Conservation (phyloP, 2,888 invertebrate species). For the Dilophus febrilis region DNA sequence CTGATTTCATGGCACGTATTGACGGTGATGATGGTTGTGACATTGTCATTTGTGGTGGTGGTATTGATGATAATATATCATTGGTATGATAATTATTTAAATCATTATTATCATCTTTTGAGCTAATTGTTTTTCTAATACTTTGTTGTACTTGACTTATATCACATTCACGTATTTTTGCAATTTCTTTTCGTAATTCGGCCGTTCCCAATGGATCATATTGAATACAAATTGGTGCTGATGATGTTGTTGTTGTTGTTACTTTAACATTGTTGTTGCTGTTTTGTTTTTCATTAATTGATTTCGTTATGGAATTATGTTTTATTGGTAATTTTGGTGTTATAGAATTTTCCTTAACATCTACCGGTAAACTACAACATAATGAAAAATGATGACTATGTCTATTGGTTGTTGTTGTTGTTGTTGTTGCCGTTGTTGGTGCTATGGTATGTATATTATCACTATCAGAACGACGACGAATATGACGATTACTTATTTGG, state of each 20-base stretch:
- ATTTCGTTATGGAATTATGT: too few species aligned
- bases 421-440: not conserved
- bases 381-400: conserved; percentile 29
- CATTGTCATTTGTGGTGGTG: too few species aligned
- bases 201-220: conserved; percentile 26
- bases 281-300: too few species aligned
- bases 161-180: conserved; percentile 1
- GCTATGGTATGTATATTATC: not conserved
- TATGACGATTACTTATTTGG: too few species aligned
- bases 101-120: not conserved
- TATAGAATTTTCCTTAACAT: conserved; percentile 19
- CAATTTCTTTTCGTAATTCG: not conserved
- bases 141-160: not conserved
- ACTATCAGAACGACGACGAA: too few species aligned
- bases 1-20: not conserved
- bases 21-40: not conserved
- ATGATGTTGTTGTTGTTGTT: too few species aligned
- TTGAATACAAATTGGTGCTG: conserved; percentile 22
- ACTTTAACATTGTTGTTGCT: too few species aligned
- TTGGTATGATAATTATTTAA: conserved; percentile 3
- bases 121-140: not conserved
- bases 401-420: conserved; percentile 21
- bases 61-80: not conserved
- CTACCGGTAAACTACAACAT: conserved; percentile 22
- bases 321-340: conserved; percentile 16